These are phyloP conservation scores for Sebastes trivittatus DNA, from an alignment of 2,797 vertebrate species.

Conservation along the genomic window DNA sequence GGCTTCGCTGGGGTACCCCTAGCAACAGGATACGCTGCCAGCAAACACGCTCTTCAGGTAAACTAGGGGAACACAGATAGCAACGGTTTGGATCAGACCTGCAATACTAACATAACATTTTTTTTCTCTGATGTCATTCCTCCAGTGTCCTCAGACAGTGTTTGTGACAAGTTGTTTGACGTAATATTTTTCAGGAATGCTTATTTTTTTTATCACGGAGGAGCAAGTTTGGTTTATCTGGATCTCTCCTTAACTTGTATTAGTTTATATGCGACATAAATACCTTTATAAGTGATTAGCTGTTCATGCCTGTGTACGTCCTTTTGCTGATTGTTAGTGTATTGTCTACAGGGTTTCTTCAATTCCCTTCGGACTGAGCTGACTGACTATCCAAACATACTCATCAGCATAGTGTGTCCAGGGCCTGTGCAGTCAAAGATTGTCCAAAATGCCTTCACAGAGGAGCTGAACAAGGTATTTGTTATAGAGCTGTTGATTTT, in stretches of 20 bases:
- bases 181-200: not conserved
- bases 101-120: not conserved
- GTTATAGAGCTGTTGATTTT: not conserved
- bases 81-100: not conserved
- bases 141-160: not conserved
- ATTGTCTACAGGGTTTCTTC: conserved; percentile 89
- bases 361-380: conserved; percentile 90
- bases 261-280: not conserved
- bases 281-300: not conserved
- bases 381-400: conserved; percentile 86
- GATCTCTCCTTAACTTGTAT: not conserved
- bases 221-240: not conserved
- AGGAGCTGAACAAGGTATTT: conserved; percentile 85
- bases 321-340: not conserved
- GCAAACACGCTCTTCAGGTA: conserved; percentile 95
- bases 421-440: conserved; percentile 93
- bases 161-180: not conserved
- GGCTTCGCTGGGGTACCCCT: conserved; percentile 86
- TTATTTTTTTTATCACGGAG: not conserved
- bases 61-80: conserved; percentile 11
- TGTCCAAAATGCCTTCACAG: conserved; percentile 88
- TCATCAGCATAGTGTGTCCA: conserved; percentile 88
- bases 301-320: too few relatives aligned
- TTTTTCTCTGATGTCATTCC: not conserved
- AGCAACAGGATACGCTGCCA: conserved; percentile 89